Base-by-base conservation (phyloP, 1,140 invertebrate genomes). In the Pseudomyrmex concolor region DNA sequence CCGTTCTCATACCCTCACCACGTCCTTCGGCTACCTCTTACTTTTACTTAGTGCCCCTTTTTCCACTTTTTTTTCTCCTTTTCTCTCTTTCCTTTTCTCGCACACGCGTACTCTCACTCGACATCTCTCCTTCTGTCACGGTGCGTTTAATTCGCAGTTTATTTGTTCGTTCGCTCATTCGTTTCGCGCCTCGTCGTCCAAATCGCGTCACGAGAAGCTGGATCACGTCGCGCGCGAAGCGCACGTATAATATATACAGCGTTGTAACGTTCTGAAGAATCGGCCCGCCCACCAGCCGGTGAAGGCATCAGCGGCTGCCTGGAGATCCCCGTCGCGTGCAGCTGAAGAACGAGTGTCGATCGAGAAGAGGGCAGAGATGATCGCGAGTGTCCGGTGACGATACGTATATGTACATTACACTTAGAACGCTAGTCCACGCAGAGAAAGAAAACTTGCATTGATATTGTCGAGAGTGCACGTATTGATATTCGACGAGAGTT, bases 1-100 rank as follows among this genome's bases (percentile, higher is more conserved):
- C 88, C 91, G 92, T 94, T 92, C 93, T 93, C 93, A 94, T 94
- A 94, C 92, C 92, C 92, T 93, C 93, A 93, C 93, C 93, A 93
- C 92, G 92, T 93, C 90, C 92, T 92, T 93, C 92, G 90, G 89
- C 91, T 89, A 90, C 90, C 90, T 91, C 90, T 91, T 91, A 91
- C 92, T 93, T 92, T 93, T 94, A 92, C 92, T 74, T 71, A 67
- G 60, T 60, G 72, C 54, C 64, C 64, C 63, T 68, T 67, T 86
- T 73, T 74, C 54, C 43, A 63, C 62, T 66, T 84, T 73, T 73
- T 83, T 88, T 91, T 88, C 84, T 15, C 43, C 57, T 54, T 73
- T 17, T 72, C 54, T 82, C 15, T 77, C 45, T 80, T 55, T 62
- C 15, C 17, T 63, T 71, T 34, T 50, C 60, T 76, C 50, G n/a